phyloP scores from a whole-genome alignment of 2,113 vertebrate species.

The Synchiropus splendidus region DNA sequence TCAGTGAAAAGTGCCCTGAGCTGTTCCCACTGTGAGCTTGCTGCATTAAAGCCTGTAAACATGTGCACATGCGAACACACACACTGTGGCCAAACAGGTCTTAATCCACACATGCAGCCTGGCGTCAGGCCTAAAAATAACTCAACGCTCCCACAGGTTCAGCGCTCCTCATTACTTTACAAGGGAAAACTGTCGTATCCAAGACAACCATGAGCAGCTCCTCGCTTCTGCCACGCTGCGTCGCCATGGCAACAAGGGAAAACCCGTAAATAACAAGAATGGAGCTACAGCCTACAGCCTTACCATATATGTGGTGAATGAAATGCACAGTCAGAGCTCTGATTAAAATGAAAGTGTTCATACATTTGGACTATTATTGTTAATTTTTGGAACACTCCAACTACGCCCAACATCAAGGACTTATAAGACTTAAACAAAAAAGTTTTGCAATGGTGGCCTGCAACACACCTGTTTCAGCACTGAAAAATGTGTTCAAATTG shows the following conservation, averaged over 20 bases:
- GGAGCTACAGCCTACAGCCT: slow-evolving; percentile 22
- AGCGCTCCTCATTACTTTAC: slow-evolving; percentile 64
- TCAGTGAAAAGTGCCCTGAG: slow-evolving; percentile 31
- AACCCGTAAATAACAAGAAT: slow-evolving; percentile 65
- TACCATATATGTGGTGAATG: no score
- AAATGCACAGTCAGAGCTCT: no score
- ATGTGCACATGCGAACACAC: slow-evolving; percentile 12
- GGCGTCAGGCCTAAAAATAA: slow-evolving; percentile 69
- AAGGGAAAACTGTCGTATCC: slow-evolving; percentile 66
- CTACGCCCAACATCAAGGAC: no score
- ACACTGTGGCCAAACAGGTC: slow-evolving; percentile 35
- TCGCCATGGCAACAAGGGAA: slow-evolving; percentile 69
- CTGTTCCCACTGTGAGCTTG: slow-evolving; percentile 28
- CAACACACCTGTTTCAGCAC: no score
- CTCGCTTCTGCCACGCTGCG: slow-evolving; percentile 28
- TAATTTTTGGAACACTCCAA: no score
- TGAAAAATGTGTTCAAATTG: no score
- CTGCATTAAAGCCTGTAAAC: slow-evolving; percentile 35
- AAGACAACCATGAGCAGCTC: slow-evolving; percentile 65
- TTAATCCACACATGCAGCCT: slow-evolving; percentile 52
- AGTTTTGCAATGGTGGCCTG: no score
- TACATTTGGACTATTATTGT: no score
- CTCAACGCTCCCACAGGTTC: slow-evolving; percentile 60
- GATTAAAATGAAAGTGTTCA: no score
- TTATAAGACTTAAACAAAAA: no score